Evolutionary conservation across 1,140 invertebrate genomes (phyloP).

Genomic region (Acromyrmex heyeri): DNA sequence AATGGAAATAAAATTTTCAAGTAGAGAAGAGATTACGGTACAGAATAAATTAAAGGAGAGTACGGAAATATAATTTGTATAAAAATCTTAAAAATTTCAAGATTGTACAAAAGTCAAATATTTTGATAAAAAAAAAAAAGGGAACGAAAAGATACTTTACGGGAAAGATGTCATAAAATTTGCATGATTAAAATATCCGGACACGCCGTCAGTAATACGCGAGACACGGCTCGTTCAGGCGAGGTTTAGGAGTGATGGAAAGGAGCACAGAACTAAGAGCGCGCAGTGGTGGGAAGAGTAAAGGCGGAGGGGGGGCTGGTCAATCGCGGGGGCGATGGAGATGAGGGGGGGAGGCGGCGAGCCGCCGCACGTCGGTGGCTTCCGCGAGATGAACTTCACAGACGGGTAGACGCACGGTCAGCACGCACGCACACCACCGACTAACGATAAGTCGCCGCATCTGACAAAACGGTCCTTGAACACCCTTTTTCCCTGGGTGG

Average conservation of each 20-base stretch:
- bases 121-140: not conserved
- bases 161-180: not conserved
- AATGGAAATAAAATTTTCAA: not conserved
- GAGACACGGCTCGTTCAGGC: constrained; percentile 19
- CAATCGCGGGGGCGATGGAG: not conserved
- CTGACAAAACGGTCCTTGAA: constrained; percentile 26
- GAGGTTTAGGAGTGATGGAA: constrained; percentile 41
- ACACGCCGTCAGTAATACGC: not conserved
- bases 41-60: not conserved
- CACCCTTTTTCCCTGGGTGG: not conserved
- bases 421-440: constrained; percentile 40
- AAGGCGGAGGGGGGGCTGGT: not conserved
- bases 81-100: not conserved
- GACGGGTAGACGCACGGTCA: constrained; percentile 49
- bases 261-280: constrained; percentile 18
- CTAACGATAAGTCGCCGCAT: constrained; percentile 48
- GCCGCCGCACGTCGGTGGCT: constrained; percentile 27
- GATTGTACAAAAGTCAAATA: not conserved
- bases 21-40: not conserved
- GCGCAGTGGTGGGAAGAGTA: not conserved
- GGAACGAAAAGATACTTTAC: not conserved
- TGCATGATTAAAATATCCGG: constrained; percentile 16
- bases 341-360: not conserved
- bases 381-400: constrained; percentile 45
- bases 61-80: not conserved